These are phyloP conservation scores for Ectemnius continuus DNA, from an alignment of 2,888 invertebrate species.

Conservation along the genomic window DNA sequence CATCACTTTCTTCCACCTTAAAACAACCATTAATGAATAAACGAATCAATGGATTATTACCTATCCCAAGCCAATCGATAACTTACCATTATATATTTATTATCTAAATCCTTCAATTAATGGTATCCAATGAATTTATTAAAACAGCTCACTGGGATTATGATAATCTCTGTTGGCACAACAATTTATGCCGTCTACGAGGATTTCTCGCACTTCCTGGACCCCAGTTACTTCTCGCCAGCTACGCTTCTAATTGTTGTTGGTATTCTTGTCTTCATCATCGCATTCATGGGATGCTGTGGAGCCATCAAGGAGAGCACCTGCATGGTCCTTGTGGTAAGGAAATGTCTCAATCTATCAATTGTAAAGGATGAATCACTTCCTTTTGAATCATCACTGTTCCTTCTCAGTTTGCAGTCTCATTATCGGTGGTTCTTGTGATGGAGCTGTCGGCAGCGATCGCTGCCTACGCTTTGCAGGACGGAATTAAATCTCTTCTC, in stretches of 20 bases:
- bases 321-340: slow-evolving; percentile 82
- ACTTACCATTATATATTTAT: background rate
- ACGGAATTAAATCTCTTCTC: slow-evolving; percentile 76
- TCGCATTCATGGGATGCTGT: slow-evolving; percentile 88
- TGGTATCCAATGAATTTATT: background rate
- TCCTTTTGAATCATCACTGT: background rate
- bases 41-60: too few species aligned
- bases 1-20: too few species aligned
- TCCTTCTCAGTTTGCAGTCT: slow-evolving; percentile 79
- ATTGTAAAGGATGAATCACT: background rate
- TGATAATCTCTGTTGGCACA: slow-evolving; percentile 84
- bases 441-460: slow-evolving; percentile 82
- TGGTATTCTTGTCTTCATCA: slow-evolving; percentile 87
- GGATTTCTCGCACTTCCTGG: slow-evolving; percentile 82
- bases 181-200: slow-evolving; percentile 81
- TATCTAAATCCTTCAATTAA: slow-evolving; percentile 37
- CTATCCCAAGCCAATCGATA: background rate
- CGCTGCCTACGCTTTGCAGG: slow-evolving; percentile 79
- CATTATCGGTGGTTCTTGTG: slow-evolving; percentile 80
- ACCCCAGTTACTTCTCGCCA: slow-evolving; percentile 84
- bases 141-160: slow-evolving; percentile 83
- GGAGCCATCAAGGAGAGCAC: slow-evolving; percentile 91
- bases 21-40: too few species aligned
- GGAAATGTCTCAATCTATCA: slow-evolving; percentile 19
- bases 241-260: slow-evolving; percentile 87